These are phyloP conservation scores for Mya arenaria DNA, from an alignment of 1,140 invertebrate genomes.

Conservation along the genomic window DNA sequence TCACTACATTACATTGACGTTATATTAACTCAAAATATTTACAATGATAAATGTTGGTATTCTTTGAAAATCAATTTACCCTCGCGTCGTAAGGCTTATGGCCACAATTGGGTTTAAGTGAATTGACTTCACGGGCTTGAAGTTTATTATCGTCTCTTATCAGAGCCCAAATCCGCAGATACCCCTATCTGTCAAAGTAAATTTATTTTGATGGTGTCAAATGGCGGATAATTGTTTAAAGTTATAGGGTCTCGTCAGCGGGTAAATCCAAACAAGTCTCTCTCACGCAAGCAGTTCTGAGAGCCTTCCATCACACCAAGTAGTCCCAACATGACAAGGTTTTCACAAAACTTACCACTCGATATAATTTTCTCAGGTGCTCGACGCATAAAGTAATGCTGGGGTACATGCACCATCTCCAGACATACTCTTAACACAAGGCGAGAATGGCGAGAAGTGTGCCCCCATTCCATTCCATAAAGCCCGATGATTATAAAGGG, in stretches of 20 bases:
- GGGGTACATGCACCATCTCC: too few relatives aligned
- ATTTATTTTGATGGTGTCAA: conserved; percentile 54
- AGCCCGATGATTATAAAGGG: too few relatives aligned
- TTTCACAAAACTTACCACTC: too few relatives aligned
- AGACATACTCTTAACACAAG: too few relatives aligned
- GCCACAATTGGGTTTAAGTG: conserved; percentile 21
- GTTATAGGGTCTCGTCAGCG: conserved; percentile 25
- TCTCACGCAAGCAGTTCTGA: too few relatives aligned
- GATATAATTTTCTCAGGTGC: too few relatives aligned
- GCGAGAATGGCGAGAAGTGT: too few relatives aligned
- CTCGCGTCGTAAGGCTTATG: neutral
- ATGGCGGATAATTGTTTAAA: conserved; percentile 25
- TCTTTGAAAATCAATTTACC: conserved; percentile 19
- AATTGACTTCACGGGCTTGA: conserved; percentile 17
- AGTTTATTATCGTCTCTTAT: conserved; percentile 33
- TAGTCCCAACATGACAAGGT: too few relatives aligned
- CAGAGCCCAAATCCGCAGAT: conserved; percentile 30
- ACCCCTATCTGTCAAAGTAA: conserved; percentile 48
- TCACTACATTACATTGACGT: neutral
- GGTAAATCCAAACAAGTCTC: conserved; percentile 28
- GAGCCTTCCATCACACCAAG: too few relatives aligned
- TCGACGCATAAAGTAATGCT: too few relatives aligned
- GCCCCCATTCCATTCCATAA: too few relatives aligned
- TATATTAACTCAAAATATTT: neutral
- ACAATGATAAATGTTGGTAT: neutral